These are phyloP conservation scores for Microtus ochrogaster DNA, from an alignment of 2,113 vertebrate species.

Conservation along the genomic window DNA sequence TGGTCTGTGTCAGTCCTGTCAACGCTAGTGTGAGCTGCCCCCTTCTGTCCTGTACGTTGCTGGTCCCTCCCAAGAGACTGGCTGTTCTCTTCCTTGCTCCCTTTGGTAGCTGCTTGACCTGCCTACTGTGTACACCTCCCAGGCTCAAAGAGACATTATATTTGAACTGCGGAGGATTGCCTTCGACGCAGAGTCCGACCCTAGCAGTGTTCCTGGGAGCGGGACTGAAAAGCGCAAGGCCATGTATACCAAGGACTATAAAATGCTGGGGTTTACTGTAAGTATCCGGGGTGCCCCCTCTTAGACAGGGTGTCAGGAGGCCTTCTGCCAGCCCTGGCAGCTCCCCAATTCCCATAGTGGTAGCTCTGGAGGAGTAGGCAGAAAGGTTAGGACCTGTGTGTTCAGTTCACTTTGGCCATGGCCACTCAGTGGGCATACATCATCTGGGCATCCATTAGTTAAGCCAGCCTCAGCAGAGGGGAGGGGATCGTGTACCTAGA, in stretches of 20 bases:
- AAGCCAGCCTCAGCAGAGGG: not conserved
- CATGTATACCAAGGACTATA: constrained; percentile 98
- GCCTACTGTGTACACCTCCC: constrained; percentile 40
- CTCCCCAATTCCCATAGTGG: not conserved
- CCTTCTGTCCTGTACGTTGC: not conserved
- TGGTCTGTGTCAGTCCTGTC: not conserved
- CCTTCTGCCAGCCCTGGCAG: not conserved
- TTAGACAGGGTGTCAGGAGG: not conserved
- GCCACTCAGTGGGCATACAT: not conserved
- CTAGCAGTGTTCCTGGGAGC: constrained; percentile 84
- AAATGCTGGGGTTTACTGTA: constrained; percentile 98
- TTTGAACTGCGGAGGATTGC: constrained; percentile 97
- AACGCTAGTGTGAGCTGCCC: fast-evolving
- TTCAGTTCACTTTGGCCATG: not conserved
- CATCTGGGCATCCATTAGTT: not conserved
- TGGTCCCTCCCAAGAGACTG: not conserved
- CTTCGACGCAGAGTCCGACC: constrained; percentile 96
- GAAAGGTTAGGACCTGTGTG: not conserved
- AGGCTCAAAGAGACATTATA: constrained; percentile 97
- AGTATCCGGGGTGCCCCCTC: constrained; percentile 74
- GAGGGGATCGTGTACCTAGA: not conserved
- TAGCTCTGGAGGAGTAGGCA: not conserved
- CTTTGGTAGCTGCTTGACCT: not conserved
- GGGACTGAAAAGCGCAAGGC: constrained; percentile 97
- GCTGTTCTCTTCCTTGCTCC: not conserved